These are phyloP conservation scores for Carabus problematicus DNA, from an alignment of 2,888 invertebrate species.

Conservation along the genomic window DNA sequence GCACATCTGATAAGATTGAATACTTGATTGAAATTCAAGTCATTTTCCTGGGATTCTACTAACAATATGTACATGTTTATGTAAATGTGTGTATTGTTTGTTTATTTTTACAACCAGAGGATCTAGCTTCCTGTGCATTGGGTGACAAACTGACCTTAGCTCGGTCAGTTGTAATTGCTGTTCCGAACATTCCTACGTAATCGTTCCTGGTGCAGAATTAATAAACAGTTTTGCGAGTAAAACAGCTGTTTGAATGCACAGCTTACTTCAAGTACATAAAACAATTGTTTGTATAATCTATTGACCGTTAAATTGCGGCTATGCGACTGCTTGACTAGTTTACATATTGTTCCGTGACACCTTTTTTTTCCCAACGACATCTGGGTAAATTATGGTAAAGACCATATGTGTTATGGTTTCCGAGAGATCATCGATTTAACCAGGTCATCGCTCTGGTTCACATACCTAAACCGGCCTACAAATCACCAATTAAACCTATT, in stretches of 20 bases:
- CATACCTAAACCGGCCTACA: conserved; percentile 40
- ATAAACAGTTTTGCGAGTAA: conserved; percentile 24
- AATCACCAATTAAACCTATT: conserved; percentile 39
- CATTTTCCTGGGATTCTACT: no score
- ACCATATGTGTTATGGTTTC: conserved; percentile 40
- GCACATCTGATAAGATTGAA: no score
- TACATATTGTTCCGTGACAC: conserved; percentile 32
- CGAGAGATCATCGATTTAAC: conserved; percentile 42
- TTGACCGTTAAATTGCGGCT: conserved; percentile 12
- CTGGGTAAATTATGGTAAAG: conserved; percentile 41
- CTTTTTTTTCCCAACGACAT: conserved; percentile 35
- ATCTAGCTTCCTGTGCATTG: no score
- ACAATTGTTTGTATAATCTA: conserved; percentile 28
- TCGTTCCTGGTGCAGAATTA: conserved; percentile 22
- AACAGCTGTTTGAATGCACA: not conserved
- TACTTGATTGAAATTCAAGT: no score
- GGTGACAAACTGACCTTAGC: not conserved
- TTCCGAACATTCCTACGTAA: conserved; percentile 20
- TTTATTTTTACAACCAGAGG: no score
- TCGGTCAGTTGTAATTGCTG: conserved; percentile 24
- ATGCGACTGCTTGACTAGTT: conserved; percentile 12
- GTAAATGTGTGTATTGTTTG: no score
- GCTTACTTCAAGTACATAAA: conserved; percentile 4
- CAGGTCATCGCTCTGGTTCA: conserved; percentile 43
- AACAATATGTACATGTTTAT: no score